Evolutionary conservation across 2,113 vertebrate genomes (phyloP), one percentile per base, ranked within the genome.

Genomic region (Prochilodus magdalenae): DNA sequence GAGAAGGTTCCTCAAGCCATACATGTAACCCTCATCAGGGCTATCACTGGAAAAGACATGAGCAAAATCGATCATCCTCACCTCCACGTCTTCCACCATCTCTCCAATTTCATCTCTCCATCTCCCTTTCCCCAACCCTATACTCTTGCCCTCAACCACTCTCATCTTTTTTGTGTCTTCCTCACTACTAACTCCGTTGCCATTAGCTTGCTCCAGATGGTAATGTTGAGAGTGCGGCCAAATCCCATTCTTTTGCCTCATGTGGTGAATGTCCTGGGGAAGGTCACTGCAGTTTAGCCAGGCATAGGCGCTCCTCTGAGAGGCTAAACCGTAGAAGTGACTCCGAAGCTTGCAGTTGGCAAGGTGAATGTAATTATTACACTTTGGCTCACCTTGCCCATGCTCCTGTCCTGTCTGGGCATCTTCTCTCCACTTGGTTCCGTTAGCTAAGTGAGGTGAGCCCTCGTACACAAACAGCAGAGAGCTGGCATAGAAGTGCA

Each of bases 51-150:
- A 96, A 86, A 98, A 99, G 73, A 99, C 97, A 0, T 99, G 98
- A 83, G 98, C 97, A 88, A 99, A 99, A 93, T 99, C 98, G 4
- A 99, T 99, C 98, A 99, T 99, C 79, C 95, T 93, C 27, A 99
- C 96, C 83, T 98, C 97, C 0, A 97, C 96, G 0, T 91, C 92
- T 0, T 79, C 8, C 4, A 87, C 81, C 14, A 47, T 79, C 0
- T 70, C 62, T 1, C 59, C 14, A 51, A 11, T 5, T 66, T 15
- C 77, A 74, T 0, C 53, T 79, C 1, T 26, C 44, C 0, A 53
- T 84, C 0, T 57, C 71, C 40, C 51, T 15, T 15, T 29, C 1
- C 66, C 36, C 7, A 75, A 59, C 73, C 40, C 29, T 65, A 70
- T 33, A 5, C 69, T 62, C 26, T 51, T 82, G 6, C 4, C 29